A percentile compares a stretch with the other conserved stretches of the same genome.
These are phyloP conservation scores for Bilobella aurantiaca DNA, from an alignment of 1,140 invertebrate species.

Conservation along the genomic window DNA sequence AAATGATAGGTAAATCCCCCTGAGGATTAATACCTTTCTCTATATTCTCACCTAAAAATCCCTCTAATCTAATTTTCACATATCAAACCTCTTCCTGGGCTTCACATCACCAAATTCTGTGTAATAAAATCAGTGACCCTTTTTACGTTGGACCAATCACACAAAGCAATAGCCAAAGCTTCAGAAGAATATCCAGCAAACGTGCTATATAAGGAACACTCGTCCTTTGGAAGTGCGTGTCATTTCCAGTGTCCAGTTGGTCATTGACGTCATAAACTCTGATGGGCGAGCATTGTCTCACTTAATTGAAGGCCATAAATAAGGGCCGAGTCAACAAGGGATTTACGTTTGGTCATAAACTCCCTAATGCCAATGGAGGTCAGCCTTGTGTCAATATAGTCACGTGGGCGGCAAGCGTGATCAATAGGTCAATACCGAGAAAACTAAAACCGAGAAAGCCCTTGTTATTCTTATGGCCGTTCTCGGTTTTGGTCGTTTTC, in stretches of 20 bases:
- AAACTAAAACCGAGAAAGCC: too few species aligned
- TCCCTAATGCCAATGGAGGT: neutral
- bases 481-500: too few species aligned
- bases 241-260: neutral
- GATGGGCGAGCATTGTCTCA: neutral
- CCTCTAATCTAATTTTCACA: neutral
- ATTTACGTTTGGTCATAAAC: neutral
- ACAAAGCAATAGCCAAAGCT: neutral
- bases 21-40: neutral
- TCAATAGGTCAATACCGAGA: too few species aligned
- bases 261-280: neutral
- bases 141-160: neutral
- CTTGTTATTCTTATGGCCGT: too few species aligned
- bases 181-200: neutral
- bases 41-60: neutral
- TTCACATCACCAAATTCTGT: too few species aligned
- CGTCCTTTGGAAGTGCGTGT: too few species aligned
- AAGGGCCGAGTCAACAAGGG: neutral
- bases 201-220: neutral
- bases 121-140: neutral
- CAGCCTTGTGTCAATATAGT: neutral
- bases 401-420: neutral
- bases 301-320: neutral
- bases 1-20: neutral
- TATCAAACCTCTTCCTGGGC: neutral